Percentiles rank a stretch among this genome's conserved stretches.
phyloP scores from a whole-genome alignment of 2,797 vertebrate genomes.

The Aphelocoma californica region DNA sequence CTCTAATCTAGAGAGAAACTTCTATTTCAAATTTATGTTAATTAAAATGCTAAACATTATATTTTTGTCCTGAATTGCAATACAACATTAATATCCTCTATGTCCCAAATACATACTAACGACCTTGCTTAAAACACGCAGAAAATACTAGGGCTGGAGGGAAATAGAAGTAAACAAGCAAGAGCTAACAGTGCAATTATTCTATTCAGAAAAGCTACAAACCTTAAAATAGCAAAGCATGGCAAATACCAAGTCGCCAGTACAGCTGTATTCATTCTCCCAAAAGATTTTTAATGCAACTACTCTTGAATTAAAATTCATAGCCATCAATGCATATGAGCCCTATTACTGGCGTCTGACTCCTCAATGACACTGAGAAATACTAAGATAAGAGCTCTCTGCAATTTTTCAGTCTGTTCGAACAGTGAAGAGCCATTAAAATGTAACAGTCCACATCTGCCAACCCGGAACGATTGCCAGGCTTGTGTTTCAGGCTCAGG shows the following conservation, averaged over 20 bases:
- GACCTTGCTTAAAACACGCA: not conserved
- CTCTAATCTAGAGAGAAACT: not conserved
- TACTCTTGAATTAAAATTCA: not conserved
- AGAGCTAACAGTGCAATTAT: not conserved
- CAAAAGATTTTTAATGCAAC: not conserved
- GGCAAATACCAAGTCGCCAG: not conserved
- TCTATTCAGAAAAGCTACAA: constrained; percentile 1
- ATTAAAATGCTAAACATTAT: not conserved
- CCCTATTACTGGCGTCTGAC: not conserved
- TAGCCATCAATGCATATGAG: not conserved
- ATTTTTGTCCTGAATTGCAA: not conserved
- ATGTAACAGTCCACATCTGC: not conserved
- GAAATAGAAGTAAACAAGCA: not conserved
- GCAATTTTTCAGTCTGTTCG: not conserved
- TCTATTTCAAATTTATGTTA: not conserved
- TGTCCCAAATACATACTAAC: constrained; percentile 31
- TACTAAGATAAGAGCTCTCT: not conserved
- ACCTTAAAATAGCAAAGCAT: not conserved
- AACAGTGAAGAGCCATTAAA: not conserved
- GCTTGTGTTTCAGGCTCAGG: not conserved
- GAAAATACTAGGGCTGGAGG: not conserved
- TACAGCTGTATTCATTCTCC: not conserved
- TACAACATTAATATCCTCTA: not conserved
- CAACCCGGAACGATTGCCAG: not conserved
- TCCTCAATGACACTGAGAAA: not conserved